phyloP scores from a whole-genome alignment of 2,113 vertebrate genomes.

The Verasper variegatus region DNA sequence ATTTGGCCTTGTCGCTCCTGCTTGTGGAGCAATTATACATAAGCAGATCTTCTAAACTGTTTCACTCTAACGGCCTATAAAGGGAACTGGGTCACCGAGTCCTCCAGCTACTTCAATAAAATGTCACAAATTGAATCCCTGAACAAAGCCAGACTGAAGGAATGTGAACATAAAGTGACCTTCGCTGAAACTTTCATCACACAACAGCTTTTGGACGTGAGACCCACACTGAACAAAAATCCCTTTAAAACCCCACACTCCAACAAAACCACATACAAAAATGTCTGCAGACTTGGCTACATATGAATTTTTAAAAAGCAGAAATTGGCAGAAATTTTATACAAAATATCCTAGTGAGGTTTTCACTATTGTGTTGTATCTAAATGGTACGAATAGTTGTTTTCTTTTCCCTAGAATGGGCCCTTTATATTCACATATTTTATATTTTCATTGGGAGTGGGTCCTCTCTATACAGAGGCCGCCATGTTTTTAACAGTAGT shows the following conservation, averaged over 20 bases:
- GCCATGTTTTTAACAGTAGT: too few species aligned
- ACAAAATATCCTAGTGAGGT: too few species aligned
- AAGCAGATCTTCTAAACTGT: conserved; percentile 37
- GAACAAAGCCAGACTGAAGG: conserved; percentile 31
- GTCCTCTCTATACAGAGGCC: too few species aligned
- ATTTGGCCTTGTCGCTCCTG: conserved; percentile 16
- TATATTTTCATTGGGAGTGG: too few species aligned
- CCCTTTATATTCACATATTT: too few species aligned
- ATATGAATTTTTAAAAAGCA: conserved; percentile 8
- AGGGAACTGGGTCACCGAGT: conserved; percentile 56
- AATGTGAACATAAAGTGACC: conserved; percentile 16
- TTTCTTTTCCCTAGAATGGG: too few species aligned
- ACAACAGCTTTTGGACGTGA: background rate
- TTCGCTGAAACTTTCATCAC: conserved; percentile 5
- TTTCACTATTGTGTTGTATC: too few species aligned
- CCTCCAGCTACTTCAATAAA: conserved; percentile 46
- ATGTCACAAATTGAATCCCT: conserved; percentile 36
- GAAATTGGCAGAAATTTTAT: too few species aligned
- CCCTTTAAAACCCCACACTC: background rate
- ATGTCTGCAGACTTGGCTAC: background rate
- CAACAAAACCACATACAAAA: background rate
- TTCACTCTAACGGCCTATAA: conserved; percentile 49
- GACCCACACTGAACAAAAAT: background rate
- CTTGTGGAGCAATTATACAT: conserved; percentile 26
- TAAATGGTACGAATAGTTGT: too few species aligned